Base-by-base conservation (phyloP, 2,888 invertebrate species). In the Sphaerolaimus hirsutus region DNA sequence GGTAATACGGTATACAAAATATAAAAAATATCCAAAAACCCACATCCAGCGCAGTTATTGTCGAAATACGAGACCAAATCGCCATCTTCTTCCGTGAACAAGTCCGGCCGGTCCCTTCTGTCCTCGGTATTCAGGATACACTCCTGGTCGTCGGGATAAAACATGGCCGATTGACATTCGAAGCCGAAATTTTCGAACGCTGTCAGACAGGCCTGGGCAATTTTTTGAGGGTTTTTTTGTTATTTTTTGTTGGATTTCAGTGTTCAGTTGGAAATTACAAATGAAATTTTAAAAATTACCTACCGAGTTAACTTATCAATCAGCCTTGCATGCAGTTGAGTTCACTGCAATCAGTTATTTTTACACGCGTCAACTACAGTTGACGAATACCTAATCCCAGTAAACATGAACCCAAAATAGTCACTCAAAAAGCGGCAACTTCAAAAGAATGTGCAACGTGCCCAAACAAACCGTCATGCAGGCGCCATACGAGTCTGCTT, bases 31-130 rank as follows among this genome's bases (percentile, higher is more conserved):
- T 29, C 14, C 14, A 36, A 32, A 38, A 41, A 49, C 55, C 54
- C 45, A 58, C 59, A 58, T 50, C 61, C 61, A 46, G 61, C 61
- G 46, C 61, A 61, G 50, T 61, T 61, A 54, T 61, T 61, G 52
- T 62, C 61, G 55, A 61, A 51, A 52, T 61, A 61, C 50, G 61
- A 54, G 45, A 61, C 61, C n/a, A 51, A 54, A 45, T 61, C 61
- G 43, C 58, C 56, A 41, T 54, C 51, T 49, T 61, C 61, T 44
- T 59, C 58, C 24, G 57, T 54, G 50, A 61, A 60, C 26, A 61
- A 53, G 44, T 61, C 60, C n/a, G 60, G 61, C 2, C 45, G 17
- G 36, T 50, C 43, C 24, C 43, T 35, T 2, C 43, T 24, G 23
- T 44, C 41, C 46, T 61, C 61, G 17, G 60, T 60, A 52, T 61